Evolutionary conservation across 2,797 vertebrate species (phyloP).

Genomic region (Kryptolebias ocellatus): DNA sequence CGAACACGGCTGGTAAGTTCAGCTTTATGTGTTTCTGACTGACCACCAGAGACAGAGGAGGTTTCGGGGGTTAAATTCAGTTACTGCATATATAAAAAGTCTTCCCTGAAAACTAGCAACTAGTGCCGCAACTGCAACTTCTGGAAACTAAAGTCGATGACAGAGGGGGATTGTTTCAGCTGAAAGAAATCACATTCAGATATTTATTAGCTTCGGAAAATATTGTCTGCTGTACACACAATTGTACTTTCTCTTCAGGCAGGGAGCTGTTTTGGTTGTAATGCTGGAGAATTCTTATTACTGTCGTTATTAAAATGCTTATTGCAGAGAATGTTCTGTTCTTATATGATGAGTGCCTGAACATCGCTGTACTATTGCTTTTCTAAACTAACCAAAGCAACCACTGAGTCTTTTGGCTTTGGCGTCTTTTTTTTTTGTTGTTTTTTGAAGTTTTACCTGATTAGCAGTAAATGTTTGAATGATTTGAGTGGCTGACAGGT

Average conservation of each 20-base stretch:
- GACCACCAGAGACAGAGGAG: constrained; percentile 45
- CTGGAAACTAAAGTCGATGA: constrained; percentile 23
- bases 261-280: constrained; percentile 66
- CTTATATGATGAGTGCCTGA: constrained; percentile 42
- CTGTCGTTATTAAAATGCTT: constrained; percentile 53
- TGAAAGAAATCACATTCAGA: constrained; percentile 11
- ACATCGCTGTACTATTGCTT: constrained; percentile 72
- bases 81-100: constrained; percentile 76
- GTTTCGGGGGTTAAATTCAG: constrained; percentile 52
- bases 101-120: constrained; percentile 74
- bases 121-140: constrained; percentile 50
- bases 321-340: constrained; percentile 63
- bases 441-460: constrained; percentile 45
- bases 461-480: constrained; percentile 30
- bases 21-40: constrained; percentile 20
- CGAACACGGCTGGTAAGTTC: constrained; percentile 29
- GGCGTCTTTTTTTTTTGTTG: constrained; percentile 32
- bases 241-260: constrained; percentile 22
- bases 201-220: constrained; percentile 20
- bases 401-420: constrained; percentile 51
- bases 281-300: constrained; percentile 43
- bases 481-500: constrained; percentile 23
- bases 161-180: constrained; percentile 7
- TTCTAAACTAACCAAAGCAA: constrained; percentile 60
- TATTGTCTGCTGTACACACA: constrained; percentile 9